phyloP scores from a whole-genome alignment of 2,797 vertebrate genomes.

The Sebastes itinus region DNA sequence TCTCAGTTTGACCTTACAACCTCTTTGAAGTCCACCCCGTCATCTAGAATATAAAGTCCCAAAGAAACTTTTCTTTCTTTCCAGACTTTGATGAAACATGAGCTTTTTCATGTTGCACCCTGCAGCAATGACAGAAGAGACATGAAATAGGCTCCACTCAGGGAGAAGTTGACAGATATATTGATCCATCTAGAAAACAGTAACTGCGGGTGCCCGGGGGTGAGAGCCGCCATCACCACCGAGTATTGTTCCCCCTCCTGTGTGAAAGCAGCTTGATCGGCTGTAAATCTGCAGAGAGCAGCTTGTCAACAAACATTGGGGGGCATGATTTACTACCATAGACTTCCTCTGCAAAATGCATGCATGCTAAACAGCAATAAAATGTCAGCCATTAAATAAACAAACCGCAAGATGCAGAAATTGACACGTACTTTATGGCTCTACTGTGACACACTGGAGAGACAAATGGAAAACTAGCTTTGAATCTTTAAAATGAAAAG shows the following conservation, averaged over 20 bases:
- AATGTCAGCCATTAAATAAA: slow-evolving; percentile 7
- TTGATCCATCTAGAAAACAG: slow-evolving; percentile 64
- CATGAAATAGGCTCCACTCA: slow-evolving; percentile 50
- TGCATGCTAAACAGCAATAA: slow-evolving; percentile 8
- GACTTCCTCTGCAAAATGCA: neutral
- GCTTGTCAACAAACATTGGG: slow-evolving; percentile 8
- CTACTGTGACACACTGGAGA: neutral
- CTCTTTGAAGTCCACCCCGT: neutral
- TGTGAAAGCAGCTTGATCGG: slow-evolving; percentile 16
- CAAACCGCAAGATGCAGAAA: neutral
- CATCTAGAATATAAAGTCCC: neutral
- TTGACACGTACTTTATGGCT: neutral
- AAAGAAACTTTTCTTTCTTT: slow-evolving; percentile 13
- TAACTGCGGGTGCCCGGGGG: slow-evolving; percentile 30
- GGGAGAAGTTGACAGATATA: slow-evolving; percentile 64
- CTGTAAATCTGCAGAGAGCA: slow-evolving; percentile 32
- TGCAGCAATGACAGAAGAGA: slow-evolving; percentile 31
- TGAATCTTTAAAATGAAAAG: slow-evolving; percentile 7
- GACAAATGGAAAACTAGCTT: neutral
- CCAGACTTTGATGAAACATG: slow-evolving; percentile 25
- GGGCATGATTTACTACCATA: neutral
- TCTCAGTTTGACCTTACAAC: slow-evolving; percentile 58
- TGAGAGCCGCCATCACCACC: slow-evolving; percentile 37
- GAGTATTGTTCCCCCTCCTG: neutral
- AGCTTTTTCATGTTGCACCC: slow-evolving; percentile 21